Evolutionary conservation across 2,888 invertebrate species (phyloP).

Genomic region (Dryadula phaetusa): DNA sequence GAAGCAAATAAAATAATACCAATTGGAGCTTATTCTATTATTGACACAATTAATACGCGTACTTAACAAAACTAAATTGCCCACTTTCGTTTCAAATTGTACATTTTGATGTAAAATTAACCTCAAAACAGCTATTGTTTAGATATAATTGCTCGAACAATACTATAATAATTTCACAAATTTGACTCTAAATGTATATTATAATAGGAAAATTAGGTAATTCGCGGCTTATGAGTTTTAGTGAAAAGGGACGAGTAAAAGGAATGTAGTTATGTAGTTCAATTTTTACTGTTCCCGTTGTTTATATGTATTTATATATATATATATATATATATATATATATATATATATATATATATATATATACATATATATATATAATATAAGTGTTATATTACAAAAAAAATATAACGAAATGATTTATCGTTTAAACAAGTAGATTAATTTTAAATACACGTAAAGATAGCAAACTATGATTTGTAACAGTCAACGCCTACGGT

Average conservation of each 20-base stretch:
- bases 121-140: slow-evolving; percentile 18
- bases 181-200: slow-evolving; percentile 8
- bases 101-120: slow-evolving; percentile 17
- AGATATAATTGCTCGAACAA: slow-evolving; percentile 20
- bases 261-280: too few relatives aligned
- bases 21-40: background rate
- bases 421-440: background rate
- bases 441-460: slow-evolving; percentile 9
- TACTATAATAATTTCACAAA: slow-evolving; percentile 9
- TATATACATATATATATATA: too few relatives aligned
- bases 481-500: slow-evolving; percentile 21
- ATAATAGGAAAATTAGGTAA: background rate
- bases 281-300: too few relatives aligned
- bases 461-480: slow-evolving; percentile 14
- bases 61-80: slow-evolving; percentile 9
- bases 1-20: background rate
- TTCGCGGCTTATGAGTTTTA: slow-evolving; percentile 1
- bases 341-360: too few relatives aligned
- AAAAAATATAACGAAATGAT: slow-evolving; percentile 10
- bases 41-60: background rate
- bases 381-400: too few relatives aligned
- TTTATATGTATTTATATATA: too few relatives aligned
- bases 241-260: background rate
- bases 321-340: too few relatives aligned
- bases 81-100: background rate